Evolutionary conservation across 2,797 vertebrate species (phyloP).

Genomic region (Poeciliopsis gracilis): DNA sequence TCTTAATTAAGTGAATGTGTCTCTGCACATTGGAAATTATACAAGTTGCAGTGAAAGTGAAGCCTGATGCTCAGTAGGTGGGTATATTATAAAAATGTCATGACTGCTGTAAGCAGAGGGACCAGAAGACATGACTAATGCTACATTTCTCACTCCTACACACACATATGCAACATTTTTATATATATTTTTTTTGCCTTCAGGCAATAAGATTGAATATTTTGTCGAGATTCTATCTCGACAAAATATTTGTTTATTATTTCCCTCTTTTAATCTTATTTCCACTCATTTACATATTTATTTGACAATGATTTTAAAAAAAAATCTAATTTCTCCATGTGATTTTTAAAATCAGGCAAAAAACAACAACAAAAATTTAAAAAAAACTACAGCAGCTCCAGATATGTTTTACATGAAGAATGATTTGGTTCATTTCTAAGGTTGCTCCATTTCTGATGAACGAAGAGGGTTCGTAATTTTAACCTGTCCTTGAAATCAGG

Average conservation of each 20-base stretch:
- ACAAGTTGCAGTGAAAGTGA: not conserved
- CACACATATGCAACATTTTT: constrained; percentile 18
- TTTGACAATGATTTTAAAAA: not conserved
- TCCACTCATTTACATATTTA: not conserved
- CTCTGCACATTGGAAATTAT: constrained; percentile 2
- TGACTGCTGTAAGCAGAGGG: constrained; percentile 19
- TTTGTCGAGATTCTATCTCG: constrained; percentile 4
- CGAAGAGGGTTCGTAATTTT: not conserved
- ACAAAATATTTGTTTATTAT: not conserved
- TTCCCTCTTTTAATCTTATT: not conserved
- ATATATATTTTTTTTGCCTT: not conserved
- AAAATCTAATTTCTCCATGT: not conserved
- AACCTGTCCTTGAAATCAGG: not conserved
- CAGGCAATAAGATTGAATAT: constrained; percentile 1
- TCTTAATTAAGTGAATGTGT: constrained; percentile 1
- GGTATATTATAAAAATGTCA: not conserved
- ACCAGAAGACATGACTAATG: constrained; percentile 27
- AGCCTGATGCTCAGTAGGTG: constrained; percentile 16
- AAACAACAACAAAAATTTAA: not conserved
- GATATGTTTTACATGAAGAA: not conserved
- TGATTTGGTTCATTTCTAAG: constrained; percentile 10
- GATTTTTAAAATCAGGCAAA: not conserved
- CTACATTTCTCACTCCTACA: constrained; percentile 41
- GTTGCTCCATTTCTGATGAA: constrained; percentile 11
- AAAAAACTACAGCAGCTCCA: not conserved